Evolutionary conservation across 53 echinoderm and acorn worm species (phyloP), one percentile per base, ranked within the genome.

Genomic region (Paracentrotus lividus): DNA sequence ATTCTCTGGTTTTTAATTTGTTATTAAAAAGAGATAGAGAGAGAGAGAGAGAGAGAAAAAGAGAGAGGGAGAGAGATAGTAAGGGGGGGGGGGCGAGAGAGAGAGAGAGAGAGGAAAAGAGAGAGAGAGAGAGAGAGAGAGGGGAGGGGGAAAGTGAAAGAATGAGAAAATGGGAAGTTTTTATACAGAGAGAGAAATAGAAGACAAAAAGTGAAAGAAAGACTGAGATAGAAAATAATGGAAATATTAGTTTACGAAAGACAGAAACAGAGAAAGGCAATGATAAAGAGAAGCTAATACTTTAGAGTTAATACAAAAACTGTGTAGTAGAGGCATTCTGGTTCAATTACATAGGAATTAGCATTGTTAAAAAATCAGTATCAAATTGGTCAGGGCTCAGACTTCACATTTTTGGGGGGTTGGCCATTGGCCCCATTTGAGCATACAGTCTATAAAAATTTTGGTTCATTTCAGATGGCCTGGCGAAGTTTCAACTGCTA

Each of bases 61-160:
- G 42, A 42, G 42, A 4, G 42, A 77, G 8, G 65, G 33, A 65
- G 21, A 89, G 36, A 12, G 6, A 51, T 12, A 8, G 51, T 8
- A 55, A 0, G 21, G 20, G 21, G 57, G 33, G 40, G 16, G 36
- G 69, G 1, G 91, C 18, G 2, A 38, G 77, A 72, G 77, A 72
- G 76, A 75, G 81, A 92, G 92, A 49, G 42, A 49, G 53, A 75
- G 92, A 49, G 32, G 49, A 29, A 51, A 54, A 8, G 49, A 76
- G 67, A 43, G 64, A 66, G 66, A 13, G 90, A 42, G 43, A 77
- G 42, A 0, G 42, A 85, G 59, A 8, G 34, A 84, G 15, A 42
- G 23, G 49, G 32, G 31, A 44, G 23, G 43, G 64, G 16, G 44
- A 87, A 33, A 47, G 21, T 43, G 52, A 51, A 33, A 34, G 34